Base-by-base conservation (phyloP, 2,113 vertebrate species). In the Amblyopsis rosae region DNA sequence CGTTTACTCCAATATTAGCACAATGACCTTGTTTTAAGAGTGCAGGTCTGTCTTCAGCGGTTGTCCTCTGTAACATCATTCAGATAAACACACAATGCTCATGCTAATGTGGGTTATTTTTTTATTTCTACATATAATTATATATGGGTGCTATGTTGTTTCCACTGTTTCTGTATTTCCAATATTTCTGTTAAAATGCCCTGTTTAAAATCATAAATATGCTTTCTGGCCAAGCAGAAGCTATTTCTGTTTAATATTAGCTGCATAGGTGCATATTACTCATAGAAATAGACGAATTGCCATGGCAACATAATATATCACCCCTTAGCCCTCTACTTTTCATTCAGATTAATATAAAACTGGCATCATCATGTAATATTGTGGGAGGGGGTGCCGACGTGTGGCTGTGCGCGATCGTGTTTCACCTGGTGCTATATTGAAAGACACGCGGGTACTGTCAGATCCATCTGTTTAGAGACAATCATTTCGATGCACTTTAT, bases 1-100 rank as follows among this genome's bases (percentile, higher is more conserved):
- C 87, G 88, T 82, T 86, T 88, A 68, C 84, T 89, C 88, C 85
- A 87, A 83, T 91, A 90, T 92, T 91, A 91, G 90, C 89, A 92
- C 90, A 85, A 82, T 88, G 92, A 86, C 92, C 92, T 82, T 88
- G 62, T 89, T 86, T 80, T 82, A 79, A 79, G 77, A 74, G 80
- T 77, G 3, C 67, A 48, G 65, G 69, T 76, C 70, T 72, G 79
- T 64, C 19, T 82, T 75, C 35, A 41, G 35, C 35, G 1, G 6
- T 41, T 41, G 35, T 41, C 35, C 35, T 41, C 35, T 41, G 35
- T 41, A 6, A 41, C 7, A 41, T 0, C 35, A 41, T 26, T 26
- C 2, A 26, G 26, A 26, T 26, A 26, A 26, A 26, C 26, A 26
- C 26, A 26, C 3, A 26, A 26, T 26, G 26, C 26, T 2, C 26